phyloP scores from a whole-genome alignment of 2,113 vertebrate species.

The Polypterus bichir region DNA sequence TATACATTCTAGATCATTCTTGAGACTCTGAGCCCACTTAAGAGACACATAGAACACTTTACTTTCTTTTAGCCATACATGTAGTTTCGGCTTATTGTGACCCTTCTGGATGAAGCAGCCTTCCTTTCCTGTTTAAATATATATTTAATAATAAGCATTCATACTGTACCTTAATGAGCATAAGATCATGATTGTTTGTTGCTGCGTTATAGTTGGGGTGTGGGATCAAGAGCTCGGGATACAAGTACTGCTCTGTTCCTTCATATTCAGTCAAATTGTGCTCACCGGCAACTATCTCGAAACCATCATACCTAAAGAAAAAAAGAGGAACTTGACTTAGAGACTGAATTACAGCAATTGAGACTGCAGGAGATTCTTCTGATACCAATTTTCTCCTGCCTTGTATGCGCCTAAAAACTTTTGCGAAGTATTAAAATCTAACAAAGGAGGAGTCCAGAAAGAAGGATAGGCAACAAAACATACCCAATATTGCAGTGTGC shows the following conservation, averaged over 20 bases:
- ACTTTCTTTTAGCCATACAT: too few relatives aligned
- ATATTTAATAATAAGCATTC: too few relatives aligned
- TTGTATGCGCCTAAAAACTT: neutral
- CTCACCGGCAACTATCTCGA: conserved; percentile 56
- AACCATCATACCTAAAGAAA: conserved; percentile 32
- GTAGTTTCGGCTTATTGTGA: too few relatives aligned
- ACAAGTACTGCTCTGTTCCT: conserved; percentile 55
- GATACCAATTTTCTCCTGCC: neutral
- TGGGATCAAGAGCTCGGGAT: conserved; percentile 42
- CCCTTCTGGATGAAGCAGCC: too few relatives aligned
- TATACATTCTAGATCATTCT: too few relatives aligned
- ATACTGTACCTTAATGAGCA: conserved; percentile 59
- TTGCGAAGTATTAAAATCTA: too few relatives aligned
- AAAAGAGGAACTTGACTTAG: neutral
- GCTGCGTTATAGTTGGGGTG: conserved; percentile 44
- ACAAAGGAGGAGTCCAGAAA: too few relatives aligned
- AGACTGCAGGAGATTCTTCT: neutral
- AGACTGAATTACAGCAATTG: neutral
- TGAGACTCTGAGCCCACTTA: too few relatives aligned
- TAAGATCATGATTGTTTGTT: conserved; percentile 54
- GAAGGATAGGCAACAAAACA: conserved; percentile 16
- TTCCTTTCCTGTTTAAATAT: too few relatives aligned
- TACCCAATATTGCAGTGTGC: conserved; percentile 70
- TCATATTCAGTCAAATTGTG: conserved; percentile 51
- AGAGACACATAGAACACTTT: too few relatives aligned